Conservation (phyloP, 64 coral and sea anemone genomes). For the Anthopleura sola region DNA sequence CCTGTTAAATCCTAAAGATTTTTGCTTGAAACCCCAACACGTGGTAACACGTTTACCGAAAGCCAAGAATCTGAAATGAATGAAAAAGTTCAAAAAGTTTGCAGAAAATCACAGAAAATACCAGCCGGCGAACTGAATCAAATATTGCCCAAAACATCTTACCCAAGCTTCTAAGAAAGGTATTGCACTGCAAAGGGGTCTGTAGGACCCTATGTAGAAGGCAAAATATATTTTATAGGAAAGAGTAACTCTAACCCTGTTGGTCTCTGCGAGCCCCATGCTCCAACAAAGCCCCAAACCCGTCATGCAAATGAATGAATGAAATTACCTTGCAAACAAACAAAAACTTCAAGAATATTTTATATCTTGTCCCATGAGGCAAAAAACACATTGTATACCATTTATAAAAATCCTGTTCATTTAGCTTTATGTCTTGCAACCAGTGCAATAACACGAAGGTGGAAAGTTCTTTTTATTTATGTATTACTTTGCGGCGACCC, state of each 20-base stretch:
- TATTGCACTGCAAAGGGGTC: background rate
- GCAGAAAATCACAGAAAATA: conserved; percentile 32
- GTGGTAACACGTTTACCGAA: conserved; percentile 53
- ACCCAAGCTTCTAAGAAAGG: background rate
- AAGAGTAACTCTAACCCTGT: conserved; percentile 4
- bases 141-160: conserved; percentile 3
- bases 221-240: conserved; percentile 1
- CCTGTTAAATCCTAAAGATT: background rate
- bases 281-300: conserved; percentile 67
- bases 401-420: background rate
- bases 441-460: background rate
- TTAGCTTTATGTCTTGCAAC: background rate
- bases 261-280: conserved; percentile 6
- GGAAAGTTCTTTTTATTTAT: conserved; percentile 40
- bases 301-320: conserved; percentile 98
- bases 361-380: background rate
- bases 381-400: background rate
- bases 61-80: conserved; percentile 68
- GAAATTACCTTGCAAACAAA: conserved; percentile 92
- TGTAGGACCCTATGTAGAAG: background rate
- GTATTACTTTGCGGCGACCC: background rate
- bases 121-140: background rate
- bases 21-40: conserved; percentile 55
- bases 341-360: conserved; percentile 66
- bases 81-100: conserved; percentile 65